Evolutionary conservation across 2,888 invertebrate species (phyloP).

Genomic region (Hyles lineata): DNA sequence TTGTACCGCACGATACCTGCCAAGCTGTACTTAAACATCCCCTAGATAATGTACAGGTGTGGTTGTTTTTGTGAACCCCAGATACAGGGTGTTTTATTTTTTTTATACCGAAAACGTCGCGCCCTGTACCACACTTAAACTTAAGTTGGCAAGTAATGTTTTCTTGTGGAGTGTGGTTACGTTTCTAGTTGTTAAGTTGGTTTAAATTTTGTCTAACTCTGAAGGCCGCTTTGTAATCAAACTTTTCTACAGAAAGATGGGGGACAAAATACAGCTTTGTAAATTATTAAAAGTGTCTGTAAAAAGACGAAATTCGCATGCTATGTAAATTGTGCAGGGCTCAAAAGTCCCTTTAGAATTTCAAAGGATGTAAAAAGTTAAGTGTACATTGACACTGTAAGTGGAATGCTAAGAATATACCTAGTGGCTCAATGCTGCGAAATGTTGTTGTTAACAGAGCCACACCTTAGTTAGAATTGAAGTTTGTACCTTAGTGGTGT

Average conservation of each 20-base stretch:
- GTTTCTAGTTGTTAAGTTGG: conserved; percentile 40
- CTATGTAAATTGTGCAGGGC: not conserved
- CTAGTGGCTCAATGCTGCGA: too few species aligned
- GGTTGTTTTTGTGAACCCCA: not conserved
- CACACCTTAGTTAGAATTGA: too few species aligned
- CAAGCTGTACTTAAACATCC: conserved; percentile 25
- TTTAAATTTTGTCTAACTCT: conserved; percentile 38
- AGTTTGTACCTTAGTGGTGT: too few species aligned
- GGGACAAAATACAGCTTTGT: not conserved
- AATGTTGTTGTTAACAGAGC: too few species aligned
- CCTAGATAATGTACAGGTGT: conserved; percentile 5
- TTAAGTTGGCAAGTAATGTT: conserved; percentile 23
- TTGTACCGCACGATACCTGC: conserved; percentile 27
- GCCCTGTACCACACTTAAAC: not conserved
- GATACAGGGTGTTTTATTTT: not conserved
- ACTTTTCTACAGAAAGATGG: too few species aligned
- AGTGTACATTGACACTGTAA: too few species aligned
- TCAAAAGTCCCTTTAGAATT: not conserved
- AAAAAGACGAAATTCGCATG: not conserved
- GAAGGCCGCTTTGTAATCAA: conserved; percentile 25
- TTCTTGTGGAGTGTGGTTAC: conserved; percentile 7
- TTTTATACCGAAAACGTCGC: not conserved
- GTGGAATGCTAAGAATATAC: too few species aligned
- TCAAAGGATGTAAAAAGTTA: not conserved
- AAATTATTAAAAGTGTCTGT: too few species aligned